Percentiles rank a stretch among this genome's conserved stretches.
phyloP scores from a whole-genome alignment of 2,113 vertebrate species.

The Sapajus apella region DNA sequence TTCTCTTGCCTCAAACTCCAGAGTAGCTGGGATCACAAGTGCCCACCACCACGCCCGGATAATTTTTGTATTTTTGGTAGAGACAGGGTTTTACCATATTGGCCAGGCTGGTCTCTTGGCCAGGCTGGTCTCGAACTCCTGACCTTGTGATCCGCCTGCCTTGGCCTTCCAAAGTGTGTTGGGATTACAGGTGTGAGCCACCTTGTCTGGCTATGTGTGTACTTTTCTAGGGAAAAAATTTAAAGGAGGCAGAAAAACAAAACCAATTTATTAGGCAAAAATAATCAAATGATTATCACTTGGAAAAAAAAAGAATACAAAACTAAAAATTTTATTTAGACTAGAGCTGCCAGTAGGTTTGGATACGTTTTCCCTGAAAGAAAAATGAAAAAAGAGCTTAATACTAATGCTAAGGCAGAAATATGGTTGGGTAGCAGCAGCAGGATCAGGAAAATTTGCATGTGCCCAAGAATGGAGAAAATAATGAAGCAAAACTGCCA shows the following conservation, averaged over 20 bases:
- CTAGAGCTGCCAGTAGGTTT: not conserved
- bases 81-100: too few species aligned
- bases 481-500: constrained; percentile 42
- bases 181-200: too few species aligned
- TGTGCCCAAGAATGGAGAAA: not conserved
- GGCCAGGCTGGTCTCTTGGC: too few species aligned
- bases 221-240: not conserved
- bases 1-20: too few species aligned
- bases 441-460: not conserved
- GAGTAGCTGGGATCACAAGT: too few species aligned
- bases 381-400: not conserved
- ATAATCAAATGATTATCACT: not conserved
- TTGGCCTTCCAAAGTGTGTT: too few species aligned
- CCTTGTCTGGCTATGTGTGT: not conserved
- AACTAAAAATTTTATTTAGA: constrained; percentile 34
- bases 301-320: not conserved
- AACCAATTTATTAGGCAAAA: constrained; percentile 37
- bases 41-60: too few species aligned
- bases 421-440: not conserved
- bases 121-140: too few species aligned
- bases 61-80: too few species aligned
- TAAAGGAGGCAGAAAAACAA: constrained; percentile 36
- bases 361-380: not conserved
- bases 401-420: constrained; percentile 13
- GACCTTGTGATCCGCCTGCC: too few species aligned